Base-by-base conservation (phyloP, 2,797 vertebrate genomes). In the Phoebastria nigripes region DNA sequence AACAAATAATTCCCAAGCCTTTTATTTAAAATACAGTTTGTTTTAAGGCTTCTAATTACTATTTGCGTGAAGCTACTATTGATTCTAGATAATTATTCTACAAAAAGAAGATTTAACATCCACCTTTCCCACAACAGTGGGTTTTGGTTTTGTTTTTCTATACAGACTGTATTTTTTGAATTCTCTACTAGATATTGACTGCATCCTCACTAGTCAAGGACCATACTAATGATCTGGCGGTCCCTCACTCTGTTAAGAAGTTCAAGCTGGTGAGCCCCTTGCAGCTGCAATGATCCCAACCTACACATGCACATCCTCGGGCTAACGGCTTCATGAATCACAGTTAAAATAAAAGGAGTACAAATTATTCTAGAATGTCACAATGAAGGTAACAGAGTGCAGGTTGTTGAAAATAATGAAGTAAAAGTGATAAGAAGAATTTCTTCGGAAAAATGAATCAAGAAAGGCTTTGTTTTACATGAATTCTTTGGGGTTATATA, bases 391-490 rank as follows among this genome's bases (percentile, higher is more conserved):
- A 74, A 44, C 29, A 55, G 29, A 76, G 35, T 54, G 28, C 54
- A 74, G 39, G 21, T 13, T 79, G n/a, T 26, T 74, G 79, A 81
- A 93, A 81, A 86, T 33, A 59, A 59, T 16, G 8, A 74, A 65
- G 8, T 29, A 39, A 88, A 66, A 86, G 14, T 29, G 51, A 29
- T 55, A 55, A 28, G 20, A 78, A 83, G 29, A 51, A 0, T 61
- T 85, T 67, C 14, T 90, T 92, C 25, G 41, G n/a, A 89, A 86
- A 90, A 76, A 37, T 24, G 10, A 79, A 72, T 44, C 5, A 35
- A 82, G 25, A n/a, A 90, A 82, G 5, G 9, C 44, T 89, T 90
- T 80, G 71, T 89, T 95, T 94, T 85, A 54, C 49, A 25, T 8
- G 0, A 85, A 73, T 84, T 89, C 12, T 70, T 76, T 17, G 11